These are phyloP conservation scores for Varanus salvator DNA, from an alignment of 2,113 vertebrate species.

Conservation along the genomic window DNA sequence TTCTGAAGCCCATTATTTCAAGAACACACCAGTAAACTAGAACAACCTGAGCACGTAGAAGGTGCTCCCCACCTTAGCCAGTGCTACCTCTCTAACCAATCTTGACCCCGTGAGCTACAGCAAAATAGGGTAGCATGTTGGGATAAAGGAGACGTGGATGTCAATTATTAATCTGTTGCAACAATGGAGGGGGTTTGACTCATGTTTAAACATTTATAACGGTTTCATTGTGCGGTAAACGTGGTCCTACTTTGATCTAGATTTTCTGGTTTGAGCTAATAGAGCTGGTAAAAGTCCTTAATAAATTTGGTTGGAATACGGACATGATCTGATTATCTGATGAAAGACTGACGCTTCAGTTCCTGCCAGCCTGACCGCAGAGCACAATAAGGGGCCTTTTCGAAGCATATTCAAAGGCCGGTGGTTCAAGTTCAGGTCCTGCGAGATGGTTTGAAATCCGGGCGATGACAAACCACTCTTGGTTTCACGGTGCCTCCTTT, in stretches of 20 bases:
- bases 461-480: slow-evolving; percentile 16
- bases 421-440: slow-evolving; percentile 69
- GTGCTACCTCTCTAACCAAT: slow-evolving; percentile 13
- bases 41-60: neutral
- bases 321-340: slow-evolving; percentile 56
- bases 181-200: slow-evolving; percentile 62
- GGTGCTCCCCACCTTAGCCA: neutral
- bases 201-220: slow-evolving; percentile 73
- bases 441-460: slow-evolving; percentile 45
- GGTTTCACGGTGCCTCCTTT: neutral
- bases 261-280: slow-evolving; percentile 66
- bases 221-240: slow-evolving; percentile 68
- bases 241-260: slow-evolving; percentile 64
- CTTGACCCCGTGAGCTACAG: neutral
- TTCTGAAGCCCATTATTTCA: neutral
- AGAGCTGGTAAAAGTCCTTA: slow-evolving; percentile 66
- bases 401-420: slow-evolving; percentile 46
- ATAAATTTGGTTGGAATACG: slow-evolving; percentile 68
- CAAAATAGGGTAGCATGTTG: slow-evolving; percentile 20
- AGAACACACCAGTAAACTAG: accelerated
- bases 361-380: slow-evolving; percentile 45
- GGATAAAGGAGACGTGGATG: slow-evolving; percentile 44
- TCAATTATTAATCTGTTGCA: slow-evolving; percentile 73
- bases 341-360: slow-evolving; percentile 59
- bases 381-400: slow-evolving; percentile 68